Conservation (phyloP, 2,888 invertebrate genomes). For the Drosophila lutescens region DNA sequence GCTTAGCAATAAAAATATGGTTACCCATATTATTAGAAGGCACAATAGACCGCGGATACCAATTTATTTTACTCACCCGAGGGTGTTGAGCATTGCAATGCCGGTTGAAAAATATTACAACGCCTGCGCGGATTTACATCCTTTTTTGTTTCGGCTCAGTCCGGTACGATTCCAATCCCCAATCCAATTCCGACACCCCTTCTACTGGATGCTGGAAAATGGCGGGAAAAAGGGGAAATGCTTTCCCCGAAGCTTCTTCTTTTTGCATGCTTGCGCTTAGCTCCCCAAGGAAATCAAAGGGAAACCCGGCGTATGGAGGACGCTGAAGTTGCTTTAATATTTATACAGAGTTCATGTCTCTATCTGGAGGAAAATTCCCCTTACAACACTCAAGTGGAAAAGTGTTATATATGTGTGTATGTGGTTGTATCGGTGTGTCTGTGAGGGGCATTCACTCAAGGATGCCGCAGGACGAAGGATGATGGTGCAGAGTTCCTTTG, state of each 20-base stretch:
- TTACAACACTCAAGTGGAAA: slow-evolving; percentile 76
- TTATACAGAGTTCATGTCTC: slow-evolving; percentile 55
- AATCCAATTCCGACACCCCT: slow-evolving; percentile 21
- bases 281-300: slow-evolving; percentile 72
- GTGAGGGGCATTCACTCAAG: slow-evolving; percentile 33
- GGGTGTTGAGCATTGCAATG: slow-evolving; percentile 15
- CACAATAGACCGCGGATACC: too few relatives aligned
- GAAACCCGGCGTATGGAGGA: slow-evolving; percentile 61
- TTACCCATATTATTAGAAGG: background rate
- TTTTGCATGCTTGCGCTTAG: slow-evolving; percentile 30
- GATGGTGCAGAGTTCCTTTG: slow-evolving; percentile 15
- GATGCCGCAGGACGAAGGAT: slow-evolving; percentile 4
- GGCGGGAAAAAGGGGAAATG: slow-evolving; percentile 61
- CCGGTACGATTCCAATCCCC: slow-evolving; percentile 3
- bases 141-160: too few relatives aligned
- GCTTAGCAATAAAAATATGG: background rate
- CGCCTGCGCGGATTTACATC: slow-evolving; percentile 76
- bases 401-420: slow-evolving; percentile 59
- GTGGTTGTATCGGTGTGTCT: slow-evolving; percentile 27
- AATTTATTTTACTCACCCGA: slow-evolving; percentile 15
- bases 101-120: slow-evolving; percentile 49
- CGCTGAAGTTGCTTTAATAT: slow-evolving; percentile 64
- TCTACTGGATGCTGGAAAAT: slow-evolving; percentile 66
- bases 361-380: slow-evolving; percentile 60
- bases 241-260: slow-evolving; percentile 18